phyloP scores from a whole-genome alignment of 1,140 invertebrate genomes.

The Drosophila sechellia region DNA sequence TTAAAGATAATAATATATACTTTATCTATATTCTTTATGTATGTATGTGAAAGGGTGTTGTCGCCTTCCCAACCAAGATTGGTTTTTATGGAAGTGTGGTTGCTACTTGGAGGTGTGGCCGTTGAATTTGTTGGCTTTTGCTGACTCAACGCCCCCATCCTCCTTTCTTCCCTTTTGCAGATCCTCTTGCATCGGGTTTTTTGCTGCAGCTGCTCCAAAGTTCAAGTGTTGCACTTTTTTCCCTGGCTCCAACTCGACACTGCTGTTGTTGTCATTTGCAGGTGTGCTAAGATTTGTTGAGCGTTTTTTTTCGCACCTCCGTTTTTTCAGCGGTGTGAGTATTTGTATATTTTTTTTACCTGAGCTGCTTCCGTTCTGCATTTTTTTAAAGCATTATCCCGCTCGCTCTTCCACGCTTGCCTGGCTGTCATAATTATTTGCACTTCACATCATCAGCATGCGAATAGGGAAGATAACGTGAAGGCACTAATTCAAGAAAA shows the following conservation, averaged over 20 bases:
- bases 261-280: conserved; percentile 59
- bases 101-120: conserved; percentile 29
- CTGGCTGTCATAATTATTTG: conserved; percentile 77
- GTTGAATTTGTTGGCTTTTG: conserved; percentile 23
- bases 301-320: conserved; percentile 15
- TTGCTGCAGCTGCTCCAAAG: conserved; percentile 69
- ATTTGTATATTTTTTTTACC: conserved; percentile 15
- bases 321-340: conserved; percentile 6
- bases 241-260: conserved; percentile 6
- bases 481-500: background rate
- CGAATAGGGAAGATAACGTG: conserved; percentile 1
- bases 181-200: conserved; percentile 12
- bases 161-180: conserved; percentile 3
- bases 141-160: conserved; percentile 37
- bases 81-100: conserved; percentile 1
- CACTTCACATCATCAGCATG: conserved; percentile 76
- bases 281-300: conserved; percentile 73
- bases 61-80: background rate
- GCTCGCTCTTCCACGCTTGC: conserved; percentile 15
- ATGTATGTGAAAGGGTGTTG: background rate
- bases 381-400: conserved; percentile 12
- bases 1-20: no score
- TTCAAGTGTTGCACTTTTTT: conserved; percentile 73
- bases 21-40: no score
- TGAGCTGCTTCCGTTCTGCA: conserved; percentile 65